Percentiles rank a stretch among this genome's conserved stretches.
Evolutionary conservation across 2,888 invertebrate species (phyloP).

Genomic region (Ephialtes manifestator): DNA sequence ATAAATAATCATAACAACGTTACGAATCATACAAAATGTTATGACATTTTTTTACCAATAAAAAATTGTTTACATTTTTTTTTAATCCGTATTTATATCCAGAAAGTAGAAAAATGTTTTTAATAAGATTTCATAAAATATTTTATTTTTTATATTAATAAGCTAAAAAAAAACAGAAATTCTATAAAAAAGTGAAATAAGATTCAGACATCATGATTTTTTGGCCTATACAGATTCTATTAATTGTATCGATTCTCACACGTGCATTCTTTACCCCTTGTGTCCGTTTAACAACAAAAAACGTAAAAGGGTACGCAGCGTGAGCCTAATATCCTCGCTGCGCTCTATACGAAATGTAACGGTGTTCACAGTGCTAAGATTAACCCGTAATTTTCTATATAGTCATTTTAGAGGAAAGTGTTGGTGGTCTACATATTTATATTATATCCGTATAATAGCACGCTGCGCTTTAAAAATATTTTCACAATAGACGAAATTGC

Average conservation of each 20-base stretch:
- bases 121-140: too few relatives aligned
- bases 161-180: too few relatives aligned
- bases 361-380: conserved; percentile 28
- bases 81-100: too few relatives aligned
- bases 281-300: conserved; percentile 34
- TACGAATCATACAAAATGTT: too few relatives aligned
- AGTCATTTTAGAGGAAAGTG: neutral
- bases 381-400: conserved; percentile 6
- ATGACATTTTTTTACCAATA: too few relatives aligned
- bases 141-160: too few relatives aligned
- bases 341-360: conserved; percentile 24
- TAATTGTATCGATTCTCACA: conserved; percentile 2
- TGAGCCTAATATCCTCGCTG: conserved; percentile 56
- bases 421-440: conserved; percentile 6
- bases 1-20: too few relatives aligned
- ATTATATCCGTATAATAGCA: neutral
- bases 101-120: too few relatives aligned
- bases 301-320: conserved; percentile 48
- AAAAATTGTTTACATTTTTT: too few relatives aligned
- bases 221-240: neutral
- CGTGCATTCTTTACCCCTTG: conserved; percentile 27
- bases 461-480: neutral
- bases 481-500: neutral
- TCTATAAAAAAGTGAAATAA: too few relatives aligned
- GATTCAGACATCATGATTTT: neutral